Percentiles rank a stretch among this genome's conserved stretches.
Conservation (phyloP, 2,113 vertebrate genomes). For the Hydropotes inermis region DNA sequence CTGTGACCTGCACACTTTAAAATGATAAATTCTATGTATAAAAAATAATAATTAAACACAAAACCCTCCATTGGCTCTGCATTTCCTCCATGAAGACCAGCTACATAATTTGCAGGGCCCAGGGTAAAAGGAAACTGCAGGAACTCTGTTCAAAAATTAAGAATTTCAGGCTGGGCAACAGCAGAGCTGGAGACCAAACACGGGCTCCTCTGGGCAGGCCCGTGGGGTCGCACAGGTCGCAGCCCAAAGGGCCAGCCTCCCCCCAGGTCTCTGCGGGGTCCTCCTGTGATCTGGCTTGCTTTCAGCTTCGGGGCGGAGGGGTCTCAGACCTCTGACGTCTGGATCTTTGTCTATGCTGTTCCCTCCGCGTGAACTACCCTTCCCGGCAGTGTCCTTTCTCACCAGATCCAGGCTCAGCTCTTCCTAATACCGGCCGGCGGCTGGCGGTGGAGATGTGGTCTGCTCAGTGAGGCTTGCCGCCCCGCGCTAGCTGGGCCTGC, state of each 20-base stretch:
- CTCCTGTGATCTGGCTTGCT: neutral
- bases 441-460: rapidly evolving
- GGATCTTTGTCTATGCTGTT: neutral
- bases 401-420: neutral
- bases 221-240: rapidly evolving
- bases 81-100: neutral
- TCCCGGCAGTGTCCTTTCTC: neutral
- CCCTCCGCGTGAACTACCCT: rapidly evolving
- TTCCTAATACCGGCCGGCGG: rapidly evolving
- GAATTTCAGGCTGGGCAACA: neutral
- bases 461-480: neutral
- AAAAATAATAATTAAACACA: neutral
- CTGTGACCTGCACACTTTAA: neutral
- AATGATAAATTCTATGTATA: neutral
- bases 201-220: neutral
- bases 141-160: neutral
- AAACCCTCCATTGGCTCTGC: neutral
- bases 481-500: neutral
- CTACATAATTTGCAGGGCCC: neutral
- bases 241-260: neutral
- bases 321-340: neutral
- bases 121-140: neutral
- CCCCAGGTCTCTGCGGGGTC: rapidly evolving
- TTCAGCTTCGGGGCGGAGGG: no score
- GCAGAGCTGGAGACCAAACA: neutral